Conservation (phyloP, 1,140 invertebrate species). For the Hydropsyche tenuis region DNA sequence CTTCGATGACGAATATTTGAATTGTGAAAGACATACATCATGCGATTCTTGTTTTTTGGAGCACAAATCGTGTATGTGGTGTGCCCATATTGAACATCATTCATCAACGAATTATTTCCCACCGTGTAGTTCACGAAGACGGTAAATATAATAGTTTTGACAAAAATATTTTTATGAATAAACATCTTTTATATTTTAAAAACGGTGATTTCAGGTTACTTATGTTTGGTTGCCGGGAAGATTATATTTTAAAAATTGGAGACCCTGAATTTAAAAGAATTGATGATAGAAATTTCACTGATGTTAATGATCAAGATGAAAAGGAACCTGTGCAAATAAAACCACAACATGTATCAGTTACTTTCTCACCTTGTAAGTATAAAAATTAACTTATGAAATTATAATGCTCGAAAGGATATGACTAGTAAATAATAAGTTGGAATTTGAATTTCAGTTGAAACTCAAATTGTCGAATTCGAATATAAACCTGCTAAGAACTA, state of each 20-base stretch:
- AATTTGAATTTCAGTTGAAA: constrained; percentile 59
- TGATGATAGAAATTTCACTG: neutral
- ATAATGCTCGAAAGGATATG: neutral
- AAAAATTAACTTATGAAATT: neutral
- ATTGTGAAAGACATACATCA: neutral
- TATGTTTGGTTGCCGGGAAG: neutral
- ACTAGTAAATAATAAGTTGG: constrained; percentile 3
- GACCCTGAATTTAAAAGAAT: neutral
- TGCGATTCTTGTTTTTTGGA: constrained; percentile 1
- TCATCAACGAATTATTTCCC: neutral
- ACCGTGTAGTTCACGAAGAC: neutral
- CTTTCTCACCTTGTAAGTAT: constrained; percentile 56
- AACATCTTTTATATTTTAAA: too few relatives aligned
- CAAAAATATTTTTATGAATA: too few relatives aligned
- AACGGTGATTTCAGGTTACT: constrained; percentile 10
- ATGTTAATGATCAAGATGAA: neutral
- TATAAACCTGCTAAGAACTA: constrained; percentile 77
- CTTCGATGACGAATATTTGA: too few relatives aligned
- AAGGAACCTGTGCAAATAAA: constrained; percentile 55
- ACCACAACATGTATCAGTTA: constrained; percentile 56
- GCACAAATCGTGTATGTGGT: neutral
- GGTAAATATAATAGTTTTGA: too few relatives aligned
- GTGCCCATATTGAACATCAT: neutral
- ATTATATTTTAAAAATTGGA: neutral
- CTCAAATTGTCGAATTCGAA: constrained; percentile 62